Conservation (phyloP, 2,797 vertebrate genomes). For the Sebastes flavidus region DNA sequence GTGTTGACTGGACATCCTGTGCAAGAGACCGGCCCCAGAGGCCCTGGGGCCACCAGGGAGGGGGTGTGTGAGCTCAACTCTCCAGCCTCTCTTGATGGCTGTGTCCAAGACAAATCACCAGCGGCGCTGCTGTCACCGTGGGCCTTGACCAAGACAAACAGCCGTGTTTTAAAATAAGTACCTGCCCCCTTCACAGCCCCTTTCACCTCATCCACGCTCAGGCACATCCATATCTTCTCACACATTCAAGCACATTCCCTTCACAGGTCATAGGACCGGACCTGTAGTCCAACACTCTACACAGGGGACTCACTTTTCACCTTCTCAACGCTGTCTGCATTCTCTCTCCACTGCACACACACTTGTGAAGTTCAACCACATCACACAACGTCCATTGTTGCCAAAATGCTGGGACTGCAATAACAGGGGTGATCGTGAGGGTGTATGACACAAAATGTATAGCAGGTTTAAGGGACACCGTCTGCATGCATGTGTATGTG, state of each 20-base stretch:
- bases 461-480: conserved; percentile 39
- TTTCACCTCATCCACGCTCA: conserved; percentile 64
- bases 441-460: conserved; percentile 46
- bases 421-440: conserved; percentile 54
- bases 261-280: conserved; percentile 75
- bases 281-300: conserved; percentile 50
- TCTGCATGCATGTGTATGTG: conserved; percentile 12
- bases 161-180: conserved; percentile 77
- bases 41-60: conserved; percentile 50
- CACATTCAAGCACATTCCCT: conserved; percentile 63
- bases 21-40: conserved; percentile 51
- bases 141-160: conserved; percentile 84
- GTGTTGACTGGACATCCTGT: conserved; percentile 73
- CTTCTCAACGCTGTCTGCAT: conserved; percentile 54
- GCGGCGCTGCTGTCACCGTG: conserved; percentile 77
- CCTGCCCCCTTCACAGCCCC: conserved; percentile 61
- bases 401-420: conserved; percentile 55
- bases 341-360: conserved; percentile 38
- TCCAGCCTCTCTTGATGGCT: conserved; percentile 62
- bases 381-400: conserved; percentile 55
- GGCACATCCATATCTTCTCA: conserved; percentile 65
- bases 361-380: conserved; percentile 71
- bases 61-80: conserved; percentile 54
- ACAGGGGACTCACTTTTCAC: conserved; percentile 69
- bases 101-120: conserved; percentile 84